A percentile compares a stretch with the other conserved stretches of the same genome.
Evolutionary conservation across 2,888 invertebrate species (phyloP).

Genomic region (Cantharis flavilabris): DNA sequence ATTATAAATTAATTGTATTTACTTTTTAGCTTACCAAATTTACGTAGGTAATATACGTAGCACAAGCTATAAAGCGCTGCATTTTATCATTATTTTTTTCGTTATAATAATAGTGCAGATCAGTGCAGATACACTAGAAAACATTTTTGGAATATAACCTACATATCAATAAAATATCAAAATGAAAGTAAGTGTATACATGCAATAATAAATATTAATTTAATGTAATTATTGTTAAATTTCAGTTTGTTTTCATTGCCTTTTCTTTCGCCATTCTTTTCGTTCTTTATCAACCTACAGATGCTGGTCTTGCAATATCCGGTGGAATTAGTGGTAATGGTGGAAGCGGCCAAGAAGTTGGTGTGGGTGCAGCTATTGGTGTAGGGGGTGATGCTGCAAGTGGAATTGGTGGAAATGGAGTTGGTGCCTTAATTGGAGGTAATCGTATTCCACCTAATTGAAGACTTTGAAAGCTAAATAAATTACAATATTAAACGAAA

Average conservation of each 20-base stretch:
- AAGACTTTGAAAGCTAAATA: neutral
- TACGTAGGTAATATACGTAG: neutral
- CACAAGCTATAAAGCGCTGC: neutral
- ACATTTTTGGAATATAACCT: neutral
- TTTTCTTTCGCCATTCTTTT: neutral
- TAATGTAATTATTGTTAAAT: neutral
- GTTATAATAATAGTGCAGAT: neutral
- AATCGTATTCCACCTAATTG: neutral
- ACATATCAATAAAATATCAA: neutral
- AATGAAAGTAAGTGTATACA: neutral
- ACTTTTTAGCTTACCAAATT: neutral
- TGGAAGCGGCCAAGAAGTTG: neutral
- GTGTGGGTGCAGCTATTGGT: neutral
- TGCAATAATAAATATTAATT: neutral
- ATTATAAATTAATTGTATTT: neutral
- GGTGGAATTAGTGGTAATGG: neutral
- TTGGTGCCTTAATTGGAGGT: neutral
- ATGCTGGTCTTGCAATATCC: neutral
- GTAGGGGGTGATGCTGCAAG: neutral
- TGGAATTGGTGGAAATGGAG: neutral
- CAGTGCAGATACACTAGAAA: neutral
- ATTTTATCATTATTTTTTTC: neutral
- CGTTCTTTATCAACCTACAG: neutral
- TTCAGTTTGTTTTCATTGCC: neutral
- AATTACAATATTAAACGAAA: neutral